phyloP scores from a whole-genome alignment of 2,113 vertebrate genomes.

The Nannospalax galili region DNA sequence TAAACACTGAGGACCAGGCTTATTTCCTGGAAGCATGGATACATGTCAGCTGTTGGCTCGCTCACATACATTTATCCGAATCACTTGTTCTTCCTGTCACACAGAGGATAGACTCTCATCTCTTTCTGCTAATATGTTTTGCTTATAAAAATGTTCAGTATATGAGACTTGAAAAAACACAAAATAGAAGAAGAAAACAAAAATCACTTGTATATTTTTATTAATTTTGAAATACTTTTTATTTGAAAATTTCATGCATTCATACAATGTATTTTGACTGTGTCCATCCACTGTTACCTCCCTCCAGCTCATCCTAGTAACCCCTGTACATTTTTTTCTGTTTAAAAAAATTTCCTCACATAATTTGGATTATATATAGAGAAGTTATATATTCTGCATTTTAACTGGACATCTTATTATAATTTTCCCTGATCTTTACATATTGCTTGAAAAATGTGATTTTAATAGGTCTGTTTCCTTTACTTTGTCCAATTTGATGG shows the following conservation, averaged over 20 bases:
- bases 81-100: not conserved
- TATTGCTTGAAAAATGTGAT: slow-evolving; percentile 37
- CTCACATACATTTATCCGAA: not conserved
- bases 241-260: not conserved
- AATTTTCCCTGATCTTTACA: not conserved
- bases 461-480: slow-evolving; percentile 21
- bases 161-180: not conserved
- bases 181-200: not conserved
- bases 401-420: slow-evolving; percentile 18
- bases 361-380: not conserved
- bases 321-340: not conserved
- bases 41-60: too few species aligned
- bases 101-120: not conserved
- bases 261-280: not conserved
- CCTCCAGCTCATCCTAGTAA: not conserved
- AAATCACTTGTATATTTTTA: not conserved
- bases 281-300: not conserved
- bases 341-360: not conserved
- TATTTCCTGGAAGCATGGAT: not conserved
- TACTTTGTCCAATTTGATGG: slow-evolving; percentile 16
- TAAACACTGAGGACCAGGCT: not conserved
- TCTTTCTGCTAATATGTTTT: not conserved
- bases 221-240: not conserved
- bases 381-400: not conserved
- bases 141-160: not conserved